Conservation (phyloP, 2,888 invertebrate species). For the Heliconius sara region DNA sequence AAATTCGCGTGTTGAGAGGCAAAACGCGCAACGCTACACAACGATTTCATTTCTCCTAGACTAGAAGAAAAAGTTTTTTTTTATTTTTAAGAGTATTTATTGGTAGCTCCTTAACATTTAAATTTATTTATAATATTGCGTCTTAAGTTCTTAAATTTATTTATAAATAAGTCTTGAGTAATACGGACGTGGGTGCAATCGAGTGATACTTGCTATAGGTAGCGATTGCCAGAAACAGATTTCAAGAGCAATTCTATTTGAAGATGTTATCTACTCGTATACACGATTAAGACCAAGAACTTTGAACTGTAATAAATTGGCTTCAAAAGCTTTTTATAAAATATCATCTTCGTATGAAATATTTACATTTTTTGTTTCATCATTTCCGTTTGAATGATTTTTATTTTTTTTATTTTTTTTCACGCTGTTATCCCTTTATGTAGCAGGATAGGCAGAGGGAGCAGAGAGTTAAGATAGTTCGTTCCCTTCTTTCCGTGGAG, state of each 20-base stretch:
- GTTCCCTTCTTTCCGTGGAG: too few relatives aligned
- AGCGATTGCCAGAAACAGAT: conserved; percentile 32
- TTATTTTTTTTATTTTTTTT: neutral
- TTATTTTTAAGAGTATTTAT: neutral
- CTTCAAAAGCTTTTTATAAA: conserved; percentile 17
- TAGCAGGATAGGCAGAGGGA: too few relatives aligned
- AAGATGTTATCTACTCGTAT: conserved; percentile 17
- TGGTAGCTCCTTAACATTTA: neutral
- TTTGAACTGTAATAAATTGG: conserved; percentile 16
- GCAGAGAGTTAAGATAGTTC: too few relatives aligned
- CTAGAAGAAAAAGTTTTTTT: too few relatives aligned
- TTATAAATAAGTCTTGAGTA: conserved; percentile 25
- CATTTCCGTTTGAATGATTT: neutral
- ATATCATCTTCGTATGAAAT: neutral
- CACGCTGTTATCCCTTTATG: too few relatives aligned
- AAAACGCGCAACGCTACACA: too few relatives aligned
- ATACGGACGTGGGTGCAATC: conserved; percentile 16
- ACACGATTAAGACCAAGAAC: conserved; percentile 23
- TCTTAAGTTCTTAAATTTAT: neutral
- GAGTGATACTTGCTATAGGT: conserved; percentile 12
- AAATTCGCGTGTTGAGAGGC: too few relatives aligned
- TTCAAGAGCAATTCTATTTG: conserved; percentile 37
- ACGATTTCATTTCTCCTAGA: too few relatives aligned
- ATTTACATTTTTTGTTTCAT: neutral
- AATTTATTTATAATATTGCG: conserved; percentile 16